Base-by-base conservation (phyloP, 2,888 invertebrate species). In the Cheilosia pagana region DNA sequence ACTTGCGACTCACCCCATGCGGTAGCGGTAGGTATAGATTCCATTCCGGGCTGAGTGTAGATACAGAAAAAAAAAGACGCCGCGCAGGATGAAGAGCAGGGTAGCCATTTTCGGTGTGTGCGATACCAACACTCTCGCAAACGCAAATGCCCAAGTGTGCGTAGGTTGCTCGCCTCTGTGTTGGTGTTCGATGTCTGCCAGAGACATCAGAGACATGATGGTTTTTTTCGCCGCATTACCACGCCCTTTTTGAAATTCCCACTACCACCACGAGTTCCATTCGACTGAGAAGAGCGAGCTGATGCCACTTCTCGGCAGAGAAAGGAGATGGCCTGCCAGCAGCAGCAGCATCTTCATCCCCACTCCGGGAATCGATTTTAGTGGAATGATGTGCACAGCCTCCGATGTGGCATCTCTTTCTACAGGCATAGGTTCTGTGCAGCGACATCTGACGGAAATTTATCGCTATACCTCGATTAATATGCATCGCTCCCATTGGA, bases 401-500 rank as follows among this genome's bases (percentile, higher is more conserved):
- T 85, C 85, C 60, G 62, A 67, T 71, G 10, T 16, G 48, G 41
- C 57, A 71, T 81, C 85, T 85, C 85, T 71, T 71, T 85, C 81
- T 25, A 4, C 10, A 14, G 12, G n/a, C n/a, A 16, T 19, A 39
- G n/a, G 16, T 7, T 41, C 43, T 7, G 19, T 23, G 21, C 59
- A 65, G 71, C 75, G 85, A 60, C 85, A 81, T 85, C 85, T 85
- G 85, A 71, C 65, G 79, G 85, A 76, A 83, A 55, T 60, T 10
- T 19, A 12, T 8, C 35, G 79, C 14, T 23, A 31, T 65, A 12
- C 1, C n/a, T 48, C 23, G 21, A 57, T 25, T 62, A 67, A 60
- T 81, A 71, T 59, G 72, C 81, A 81, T 67, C 25, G 65, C 12
- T 75, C 75, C 48, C 43, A 85, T 85, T 85, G 81, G 85, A 75